Conservation (phyloP, 2,797 vertebrate species). For the Tamandua tetradactyla region DNA sequence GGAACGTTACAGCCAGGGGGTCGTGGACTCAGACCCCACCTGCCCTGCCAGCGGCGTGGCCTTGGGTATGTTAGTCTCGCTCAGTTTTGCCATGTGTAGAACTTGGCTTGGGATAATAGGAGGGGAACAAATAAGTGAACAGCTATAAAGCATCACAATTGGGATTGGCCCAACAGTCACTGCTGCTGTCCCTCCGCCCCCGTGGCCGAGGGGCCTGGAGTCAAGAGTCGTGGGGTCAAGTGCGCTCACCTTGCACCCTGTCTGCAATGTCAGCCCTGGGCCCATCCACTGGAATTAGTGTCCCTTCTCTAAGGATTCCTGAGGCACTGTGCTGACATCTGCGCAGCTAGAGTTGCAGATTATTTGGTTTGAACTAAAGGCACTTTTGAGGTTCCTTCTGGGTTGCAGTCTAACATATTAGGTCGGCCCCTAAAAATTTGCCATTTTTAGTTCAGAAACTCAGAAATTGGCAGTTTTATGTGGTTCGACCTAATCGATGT, state of each 20-base stretch:
- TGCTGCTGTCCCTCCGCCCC: background rate
- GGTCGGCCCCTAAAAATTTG: background rate
- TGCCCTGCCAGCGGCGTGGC: background rate
- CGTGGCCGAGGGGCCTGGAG: background rate
- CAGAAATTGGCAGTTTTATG: background rate
- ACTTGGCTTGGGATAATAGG: background rate
- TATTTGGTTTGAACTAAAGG: constrained; percentile 28
- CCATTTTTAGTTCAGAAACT: background rate
- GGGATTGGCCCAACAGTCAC: background rate
- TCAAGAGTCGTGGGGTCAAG: background rate
- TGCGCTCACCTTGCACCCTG: background rate
- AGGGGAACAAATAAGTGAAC: background rate
- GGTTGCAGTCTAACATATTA: background rate
- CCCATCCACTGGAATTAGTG: background rate
- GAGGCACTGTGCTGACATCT: background rate
- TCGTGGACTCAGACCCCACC: background rate
- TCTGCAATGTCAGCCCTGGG: background rate
- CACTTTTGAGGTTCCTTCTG: background rate
- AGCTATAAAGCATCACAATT: background rate
- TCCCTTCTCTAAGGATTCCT: background rate
- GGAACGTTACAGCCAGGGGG: fast-evolving
- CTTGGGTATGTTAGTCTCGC: background rate
- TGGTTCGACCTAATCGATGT: background rate
- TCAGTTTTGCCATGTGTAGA: background rate
- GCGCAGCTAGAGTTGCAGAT: background rate